Evolutionary conservation across 2,888 invertebrate species (phyloP).

Genomic region (Drosophila setosimentum): DNA sequence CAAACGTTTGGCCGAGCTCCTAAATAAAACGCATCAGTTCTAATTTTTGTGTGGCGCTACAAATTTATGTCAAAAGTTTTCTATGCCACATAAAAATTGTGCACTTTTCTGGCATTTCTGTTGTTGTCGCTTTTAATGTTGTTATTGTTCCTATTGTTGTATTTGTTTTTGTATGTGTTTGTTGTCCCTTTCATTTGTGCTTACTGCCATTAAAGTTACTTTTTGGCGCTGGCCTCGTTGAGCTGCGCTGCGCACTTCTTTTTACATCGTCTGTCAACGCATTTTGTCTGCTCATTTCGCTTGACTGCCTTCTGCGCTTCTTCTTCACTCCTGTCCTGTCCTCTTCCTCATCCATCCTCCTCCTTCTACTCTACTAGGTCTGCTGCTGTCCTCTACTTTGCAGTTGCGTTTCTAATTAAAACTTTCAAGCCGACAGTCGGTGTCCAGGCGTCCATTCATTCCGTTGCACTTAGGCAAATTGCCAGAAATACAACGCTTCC

Average conservation of each 20-base stretch:
- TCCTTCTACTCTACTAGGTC: conserved; percentile 12
- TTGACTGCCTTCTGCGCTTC: conserved; percentile 60
- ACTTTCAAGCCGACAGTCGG: conserved; percentile 55
- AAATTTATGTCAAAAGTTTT: conserved; percentile 80
- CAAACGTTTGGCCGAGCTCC: conserved; percentile 1
- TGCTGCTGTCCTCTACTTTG: conserved; percentile 34
- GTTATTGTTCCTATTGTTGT: conserved; percentile 20
- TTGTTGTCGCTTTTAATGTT: conserved; percentile 9
- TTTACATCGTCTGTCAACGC: conserved; percentile 75
- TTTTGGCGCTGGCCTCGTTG: conserved; percentile 57
- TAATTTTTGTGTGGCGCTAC: conserved; percentile 59
- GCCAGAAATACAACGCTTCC: conserved; percentile 57
- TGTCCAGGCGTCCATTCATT: conserved; percentile 52
- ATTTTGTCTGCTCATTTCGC: conserved; percentile 75
- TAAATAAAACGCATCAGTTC: conserved; percentile 64
- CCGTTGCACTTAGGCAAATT: conserved; percentile 75
- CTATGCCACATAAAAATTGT: conserved; percentile 60
- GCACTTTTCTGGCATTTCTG: conserved; percentile 35
- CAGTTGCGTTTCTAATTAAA: conserved; percentile 79
- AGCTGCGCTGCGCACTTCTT: conserved; percentile 29
- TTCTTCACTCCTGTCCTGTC: conserved; percentile 2
- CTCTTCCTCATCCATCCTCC: background rate
- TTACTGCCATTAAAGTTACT: conserved; percentile 61
- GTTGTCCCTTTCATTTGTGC: conserved; percentile 52
- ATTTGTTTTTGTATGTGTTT: conserved; percentile 9